A percentile compares a stretch with the other conserved stretches of the same genome.
Evolutionary conservation across 2,797 vertebrate species (phyloP).

Genomic region (Karalla daura): DNA sequence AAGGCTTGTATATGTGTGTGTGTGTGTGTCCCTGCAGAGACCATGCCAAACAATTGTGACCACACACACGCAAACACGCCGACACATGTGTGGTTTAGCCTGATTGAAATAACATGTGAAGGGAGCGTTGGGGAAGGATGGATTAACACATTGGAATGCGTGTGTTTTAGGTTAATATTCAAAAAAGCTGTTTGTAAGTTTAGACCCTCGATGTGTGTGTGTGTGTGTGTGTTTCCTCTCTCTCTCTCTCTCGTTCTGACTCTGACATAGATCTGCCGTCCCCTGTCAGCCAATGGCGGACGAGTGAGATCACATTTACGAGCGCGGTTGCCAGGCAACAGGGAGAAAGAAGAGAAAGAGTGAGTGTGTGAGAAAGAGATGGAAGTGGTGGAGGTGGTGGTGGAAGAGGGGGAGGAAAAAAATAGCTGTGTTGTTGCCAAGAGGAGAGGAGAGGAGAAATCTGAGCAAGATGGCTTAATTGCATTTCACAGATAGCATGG

Average conservation of each 20-base stretch:
- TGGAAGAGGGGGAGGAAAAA: conserved; percentile 74
- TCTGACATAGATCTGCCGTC: conserved; percentile 37
- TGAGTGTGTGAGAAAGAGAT: conserved; percentile 62
- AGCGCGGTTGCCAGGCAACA: conserved; percentile 84
- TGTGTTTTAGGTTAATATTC: neutral
- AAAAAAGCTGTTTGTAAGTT: neutral
- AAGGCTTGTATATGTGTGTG: conserved; percentile 45
- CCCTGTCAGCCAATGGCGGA: conserved; percentile 66
- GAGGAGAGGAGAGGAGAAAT: conserved; percentile 70
- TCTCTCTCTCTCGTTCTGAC: conserved; percentile 28
- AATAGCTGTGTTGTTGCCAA: conserved; percentile 79
- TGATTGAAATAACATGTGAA: conserved; percentile 11
- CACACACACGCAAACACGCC: conserved; percentile 12
- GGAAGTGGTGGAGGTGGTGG: conserved; percentile 71
- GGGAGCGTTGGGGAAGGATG: neutral
- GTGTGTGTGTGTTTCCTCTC: conserved; percentile 10
- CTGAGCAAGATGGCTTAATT: conserved; percentile 65
- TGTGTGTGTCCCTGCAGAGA: conserved; percentile 21
- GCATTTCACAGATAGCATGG: conserved; percentile 53
- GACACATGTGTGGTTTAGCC: conserved; percentile 13
- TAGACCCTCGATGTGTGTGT: neutral
- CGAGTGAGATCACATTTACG: conserved; percentile 70
- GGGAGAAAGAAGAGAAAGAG: conserved; percentile 54
- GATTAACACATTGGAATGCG: neutral
- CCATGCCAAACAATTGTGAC: conserved; percentile 25